Conservation (phyloP, 2,888 invertebrate genomes). For the Acleris sparsana region DNA sequence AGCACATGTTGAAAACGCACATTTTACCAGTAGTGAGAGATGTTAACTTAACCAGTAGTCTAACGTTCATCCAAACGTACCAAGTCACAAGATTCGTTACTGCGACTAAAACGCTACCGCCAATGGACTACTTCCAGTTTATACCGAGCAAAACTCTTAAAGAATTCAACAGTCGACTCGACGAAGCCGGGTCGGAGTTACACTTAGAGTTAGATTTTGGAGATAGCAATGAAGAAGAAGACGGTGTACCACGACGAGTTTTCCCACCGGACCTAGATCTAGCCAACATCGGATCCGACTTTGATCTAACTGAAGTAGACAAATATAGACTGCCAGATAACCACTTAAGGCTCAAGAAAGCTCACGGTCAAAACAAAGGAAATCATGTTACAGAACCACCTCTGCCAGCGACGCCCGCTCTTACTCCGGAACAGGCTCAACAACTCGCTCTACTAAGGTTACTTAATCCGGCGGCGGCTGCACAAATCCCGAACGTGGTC, state of each 20-base stretch:
- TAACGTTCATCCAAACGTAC: constrained; percentile 95
- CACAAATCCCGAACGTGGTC: constrained; percentile 87
- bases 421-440: constrained; percentile 89
- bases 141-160: constrained; percentile 93
- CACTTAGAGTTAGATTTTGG: constrained; percentile 94
- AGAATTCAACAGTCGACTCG: constrained; percentile 93
- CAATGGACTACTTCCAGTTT: constrained; percentile 93
- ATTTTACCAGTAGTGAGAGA: constrained; percentile 91
- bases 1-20: constrained; percentile 94
- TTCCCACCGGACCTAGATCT: constrained; percentile 88
- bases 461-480: constrained; percentile 87
- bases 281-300: constrained; percentile 88
- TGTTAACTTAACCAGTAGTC: constrained; percentile 88
- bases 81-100: constrained; percentile 93
- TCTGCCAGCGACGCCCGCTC: constrained; percentile 73
- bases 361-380: constrained; percentile 73
- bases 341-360: constrained; percentile 78
- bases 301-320: constrained; percentile 88
- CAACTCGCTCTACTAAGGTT: constrained; percentile 89
- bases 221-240: constrained; percentile 88
- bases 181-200: constrained; percentile 94
- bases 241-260: constrained; percentile 73
- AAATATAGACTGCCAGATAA: constrained; percentile 83
- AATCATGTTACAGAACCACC: constrained; percentile 81
- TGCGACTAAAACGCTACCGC: constrained; percentile 94